Percentiles rank a stretch among this genome's conserved stretches.
Conservation (phyloP, 2,113 vertebrate genomes). For the Neoarius graeffei region DNA sequence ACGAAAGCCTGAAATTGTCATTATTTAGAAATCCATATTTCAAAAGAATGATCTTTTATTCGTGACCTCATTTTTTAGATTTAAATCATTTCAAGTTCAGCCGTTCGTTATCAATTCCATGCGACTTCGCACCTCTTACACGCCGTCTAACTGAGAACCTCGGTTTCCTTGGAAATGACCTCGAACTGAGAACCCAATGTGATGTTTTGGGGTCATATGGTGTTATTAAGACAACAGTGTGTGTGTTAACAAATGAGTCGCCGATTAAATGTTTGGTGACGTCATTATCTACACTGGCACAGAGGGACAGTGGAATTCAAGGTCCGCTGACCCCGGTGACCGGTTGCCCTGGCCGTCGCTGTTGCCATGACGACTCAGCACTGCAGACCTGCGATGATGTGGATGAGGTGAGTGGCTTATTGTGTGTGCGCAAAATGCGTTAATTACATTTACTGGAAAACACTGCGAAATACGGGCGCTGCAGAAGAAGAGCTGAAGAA, state of each 20-base stretch:
- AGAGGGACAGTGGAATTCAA: not conserved
- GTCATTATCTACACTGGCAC: not conserved
- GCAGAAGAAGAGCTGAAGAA: not conserved
- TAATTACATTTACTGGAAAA: conserved; percentile 43
- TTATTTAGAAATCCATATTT: not conserved
- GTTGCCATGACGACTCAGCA: conserved; percentile 72
- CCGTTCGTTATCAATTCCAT: not conserved
- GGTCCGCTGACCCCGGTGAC: conserved; percentile 32
- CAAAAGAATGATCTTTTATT: not conserved
- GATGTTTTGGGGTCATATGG: not conserved
- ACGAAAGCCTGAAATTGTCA: not conserved
- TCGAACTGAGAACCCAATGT: not conserved
- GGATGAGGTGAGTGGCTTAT: conserved; percentile 26
- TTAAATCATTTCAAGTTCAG: not conserved
- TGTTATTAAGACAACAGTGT: not conserved
- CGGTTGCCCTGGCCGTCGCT: conserved; percentile 46
- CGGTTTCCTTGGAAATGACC: no score
- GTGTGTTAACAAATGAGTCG: not conserved
- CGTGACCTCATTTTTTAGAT: no score
- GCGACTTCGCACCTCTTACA: not conserved
- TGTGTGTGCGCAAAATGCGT: conserved; percentile 31
- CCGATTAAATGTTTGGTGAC: not conserved
- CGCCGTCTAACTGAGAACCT: not conserved
- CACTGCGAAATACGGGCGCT: not conserved
- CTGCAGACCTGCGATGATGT: conserved; percentile 52